Evolutionary conservation across 2,888 invertebrate species (phyloP), one percentile per base, ranked within the genome.

Genomic region (Drosophila dives): DNA sequence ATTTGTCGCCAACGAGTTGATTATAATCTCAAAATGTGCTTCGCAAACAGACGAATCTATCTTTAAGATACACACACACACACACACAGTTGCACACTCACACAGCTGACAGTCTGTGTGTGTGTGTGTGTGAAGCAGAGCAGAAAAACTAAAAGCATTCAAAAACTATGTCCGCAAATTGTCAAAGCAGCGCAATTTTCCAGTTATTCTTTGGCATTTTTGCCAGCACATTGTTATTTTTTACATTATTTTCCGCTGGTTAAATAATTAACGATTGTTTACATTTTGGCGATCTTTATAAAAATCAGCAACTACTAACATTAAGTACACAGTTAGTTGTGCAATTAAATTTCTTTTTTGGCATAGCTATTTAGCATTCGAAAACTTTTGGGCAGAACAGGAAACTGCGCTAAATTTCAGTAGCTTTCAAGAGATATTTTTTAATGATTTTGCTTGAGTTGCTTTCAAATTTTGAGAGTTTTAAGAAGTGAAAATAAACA

Each of bases 11-110:
- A 76, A 71, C 71, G 61, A 70, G 58, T 73, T 81, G 90, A 85
- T 88, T 83, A 74, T 70, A 87, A 86, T 86, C 85, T 86, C 72
- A 84, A 84, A 81, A 84, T 74, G 80, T 72, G 54, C 61, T 45
- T 58, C 51, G 33, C 60, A 38, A 23, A 55, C 67, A 50, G 60
- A 59, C 73, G 65, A 64, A 74, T 74, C 70, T 68, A 68, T 68
- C 71, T 75, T 45, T 36, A 33, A 64, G 61, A n/a, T 51, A 42
- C 75, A 40, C 33, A 59, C 17, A 23, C 20, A 6, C 23, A n/a
- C 23, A 36, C n/a, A 50, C 40, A 34, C 33, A 17, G 6, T 6
- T 29, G 29, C 20, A 45, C 34, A 32, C 42, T 32, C 29, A 20
- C 5, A 15, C 60, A 56, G 34, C 50, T 51, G 49, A 49, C 55